Evolutionary conservation across 1,140 invertebrate species (phyloP).

Genomic region (Bombus haemorrhoidalis): DNA sequence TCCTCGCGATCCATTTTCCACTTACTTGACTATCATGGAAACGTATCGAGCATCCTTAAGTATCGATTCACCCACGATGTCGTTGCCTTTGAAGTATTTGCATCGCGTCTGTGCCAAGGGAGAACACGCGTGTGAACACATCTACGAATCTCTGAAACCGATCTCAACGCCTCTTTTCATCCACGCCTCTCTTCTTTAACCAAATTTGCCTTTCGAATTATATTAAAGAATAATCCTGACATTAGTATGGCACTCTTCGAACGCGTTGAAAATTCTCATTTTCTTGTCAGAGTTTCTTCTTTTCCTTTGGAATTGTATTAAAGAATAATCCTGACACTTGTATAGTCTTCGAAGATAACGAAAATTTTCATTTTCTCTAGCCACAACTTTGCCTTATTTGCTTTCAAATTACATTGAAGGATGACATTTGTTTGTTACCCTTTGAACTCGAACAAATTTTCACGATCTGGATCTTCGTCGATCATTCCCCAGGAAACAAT

Average conservation of each 20-base stretch:
- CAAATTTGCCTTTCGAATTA: neutral
- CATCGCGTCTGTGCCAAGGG: neutral
- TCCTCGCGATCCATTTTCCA: slow-evolving; percentile 2
- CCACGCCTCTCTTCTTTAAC: no score
- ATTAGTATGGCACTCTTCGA: no score
- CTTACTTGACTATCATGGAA: neutral
- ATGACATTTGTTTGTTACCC: neutral
- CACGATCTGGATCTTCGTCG: no score
- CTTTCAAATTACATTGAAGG: neutral
- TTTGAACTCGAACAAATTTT: no score
- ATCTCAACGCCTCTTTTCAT: neutral
- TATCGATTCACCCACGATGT: slow-evolving; percentile 13
- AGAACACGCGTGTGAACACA: neutral
- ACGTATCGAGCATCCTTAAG: slow-evolving; percentile 17
- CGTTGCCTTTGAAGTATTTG: neutral
- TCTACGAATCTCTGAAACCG: neutral
- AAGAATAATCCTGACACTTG: no score
- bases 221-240: neutral
- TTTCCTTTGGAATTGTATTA: no score
- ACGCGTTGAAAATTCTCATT: no score
- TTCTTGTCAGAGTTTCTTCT: no score
- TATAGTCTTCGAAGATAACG: no score
- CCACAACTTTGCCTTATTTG: no score
- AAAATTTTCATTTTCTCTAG: neutral
- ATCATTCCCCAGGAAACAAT: no score